phyloP scores from a whole-genome alignment of 2,797 vertebrate species.

The Harpagifer antarcticus region DNA sequence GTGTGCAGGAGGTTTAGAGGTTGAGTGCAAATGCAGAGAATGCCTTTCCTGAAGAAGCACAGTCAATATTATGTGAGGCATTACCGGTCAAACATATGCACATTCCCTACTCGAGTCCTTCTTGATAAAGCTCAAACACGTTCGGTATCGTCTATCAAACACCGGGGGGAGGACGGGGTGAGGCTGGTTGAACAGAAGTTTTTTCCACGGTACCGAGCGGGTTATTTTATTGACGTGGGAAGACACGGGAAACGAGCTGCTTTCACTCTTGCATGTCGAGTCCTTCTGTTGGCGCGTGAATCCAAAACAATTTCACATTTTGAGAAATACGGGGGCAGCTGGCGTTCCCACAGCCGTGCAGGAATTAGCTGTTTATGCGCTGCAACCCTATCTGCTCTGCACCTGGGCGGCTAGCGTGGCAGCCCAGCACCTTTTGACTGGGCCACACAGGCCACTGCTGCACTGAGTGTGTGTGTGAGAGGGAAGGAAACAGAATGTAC shows the following conservation, averaged over 20 bases:
- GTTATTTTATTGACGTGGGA: constrained; percentile 79
- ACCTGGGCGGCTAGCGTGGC: constrained; percentile 90
- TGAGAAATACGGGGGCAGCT: constrained; percentile 89
- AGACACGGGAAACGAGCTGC: constrained; percentile 79
- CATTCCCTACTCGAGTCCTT: constrained; percentile 51
- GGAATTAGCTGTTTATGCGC: constrained; percentile 78
- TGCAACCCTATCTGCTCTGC: constrained; percentile 89
- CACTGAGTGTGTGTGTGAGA: constrained; percentile 5
- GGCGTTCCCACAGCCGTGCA: constrained; percentile 85
- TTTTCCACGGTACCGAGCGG: constrained; percentile 56
- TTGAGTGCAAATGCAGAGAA: constrained; percentile 33
- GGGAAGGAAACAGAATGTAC: no score
- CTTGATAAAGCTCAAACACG: constrained; percentile 62
- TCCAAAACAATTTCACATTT: constrained; percentile 84
- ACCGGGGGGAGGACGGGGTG: constrained; percentile 12
- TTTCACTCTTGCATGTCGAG: constrained; percentile 83
- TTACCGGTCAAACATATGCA: constrained; percentile 76
- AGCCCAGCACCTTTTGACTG: constrained; percentile 64
- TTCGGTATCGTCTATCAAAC: constrained; percentile 60
- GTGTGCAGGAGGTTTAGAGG: constrained; percentile 55
- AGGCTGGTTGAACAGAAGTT: constrained; percentile 66
- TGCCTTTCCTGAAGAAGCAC: constrained; percentile 38
- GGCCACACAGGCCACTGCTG: constrained; percentile 25
- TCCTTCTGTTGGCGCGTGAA: constrained; percentile 82
- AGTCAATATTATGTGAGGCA: constrained; percentile 48